Evolutionary conservation across 2,113 vertebrate genomes (phyloP).

Genomic region (Mastomys natalensis): DNA sequence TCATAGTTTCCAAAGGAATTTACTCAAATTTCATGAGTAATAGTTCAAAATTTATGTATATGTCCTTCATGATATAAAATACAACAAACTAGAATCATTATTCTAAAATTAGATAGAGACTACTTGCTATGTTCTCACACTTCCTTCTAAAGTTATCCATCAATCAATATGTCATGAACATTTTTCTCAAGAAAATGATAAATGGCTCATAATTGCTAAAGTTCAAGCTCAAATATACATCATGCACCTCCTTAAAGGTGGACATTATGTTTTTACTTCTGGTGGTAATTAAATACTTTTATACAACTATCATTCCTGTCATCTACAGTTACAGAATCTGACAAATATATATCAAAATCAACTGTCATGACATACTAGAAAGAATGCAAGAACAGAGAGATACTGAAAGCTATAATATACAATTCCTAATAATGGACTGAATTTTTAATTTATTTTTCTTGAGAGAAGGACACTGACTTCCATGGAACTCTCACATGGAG

Average conservation of each 20-base stretch:
- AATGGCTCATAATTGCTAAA: not conserved
- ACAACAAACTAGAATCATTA: conserved; percentile 3
- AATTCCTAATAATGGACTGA: not conserved
- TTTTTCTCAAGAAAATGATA: not conserved
- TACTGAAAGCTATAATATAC: not conserved
- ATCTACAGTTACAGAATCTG: not conserved
- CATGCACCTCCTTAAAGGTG: not conserved
- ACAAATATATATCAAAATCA: not conserved
- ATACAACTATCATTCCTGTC: not conserved
- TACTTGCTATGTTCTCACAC: not conserved
- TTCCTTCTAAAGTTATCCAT: not conserved
- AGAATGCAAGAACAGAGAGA: not conserved
- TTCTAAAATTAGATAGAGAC: conserved; percentile 19
- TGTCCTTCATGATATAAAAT: not conserved
- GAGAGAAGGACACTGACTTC: not conserved
- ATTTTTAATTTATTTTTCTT: not conserved
- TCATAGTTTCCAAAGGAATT: conserved; percentile 48
- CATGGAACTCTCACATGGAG: not conserved
- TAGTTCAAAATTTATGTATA: conserved; percentile 21
- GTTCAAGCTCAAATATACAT: not conserved
- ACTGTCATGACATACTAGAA: not conserved
- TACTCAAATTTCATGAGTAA: conserved; percentile 4
- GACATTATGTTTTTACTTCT: not conserved
- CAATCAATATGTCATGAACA: conserved; percentile 1
- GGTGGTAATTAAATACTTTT: not conserved